A percentile compares a stretch with the other conserved stretches of the same genome.
Conservation (phyloP, 2,113 vertebrate genomes). For the Natator depressus region DNA sequence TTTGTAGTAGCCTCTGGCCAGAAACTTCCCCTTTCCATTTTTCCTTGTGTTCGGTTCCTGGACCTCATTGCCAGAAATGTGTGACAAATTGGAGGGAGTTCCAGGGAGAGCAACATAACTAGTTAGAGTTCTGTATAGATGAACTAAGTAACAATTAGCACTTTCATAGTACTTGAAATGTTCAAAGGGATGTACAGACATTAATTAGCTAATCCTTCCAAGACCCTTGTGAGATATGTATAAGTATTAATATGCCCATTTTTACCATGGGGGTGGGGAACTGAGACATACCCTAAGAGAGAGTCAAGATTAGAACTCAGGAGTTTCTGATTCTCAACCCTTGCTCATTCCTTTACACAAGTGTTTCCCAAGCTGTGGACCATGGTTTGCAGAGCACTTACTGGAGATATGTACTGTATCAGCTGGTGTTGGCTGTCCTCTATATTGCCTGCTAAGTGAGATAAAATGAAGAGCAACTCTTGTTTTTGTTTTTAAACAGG, state of each 20-base stretch:
- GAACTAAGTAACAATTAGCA: neutral
- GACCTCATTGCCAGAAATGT: constrained; percentile 12
- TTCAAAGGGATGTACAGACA: constrained; percentile 19
- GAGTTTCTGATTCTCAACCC: constrained; percentile 3
- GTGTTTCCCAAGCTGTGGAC: neutral
- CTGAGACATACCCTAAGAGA: neutral
- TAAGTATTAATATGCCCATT: constrained; percentile 32
- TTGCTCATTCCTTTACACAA: accelerated
- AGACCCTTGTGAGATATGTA: constrained; percentile 9
- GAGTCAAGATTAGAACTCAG: neutral
- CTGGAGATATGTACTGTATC: neutral
- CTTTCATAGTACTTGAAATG: neutral
- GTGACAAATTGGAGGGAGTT: neutral
- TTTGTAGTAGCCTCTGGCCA: neutral
- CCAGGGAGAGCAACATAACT: neutral
- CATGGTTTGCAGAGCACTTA: neutral
- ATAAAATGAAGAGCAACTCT: neutral
- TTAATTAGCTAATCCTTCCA: neutral
- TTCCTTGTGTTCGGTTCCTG: neutral
- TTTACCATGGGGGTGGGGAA: neutral
- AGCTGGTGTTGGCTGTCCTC: neutral
- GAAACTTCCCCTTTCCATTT: neutral
- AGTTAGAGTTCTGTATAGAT: neutral
- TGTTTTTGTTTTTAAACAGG: neutral
- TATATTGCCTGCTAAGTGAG: neutral